Evolutionary conservation across 2,888 invertebrate species (phyloP).

Genomic region (Amphipoea lucens): DNA sequence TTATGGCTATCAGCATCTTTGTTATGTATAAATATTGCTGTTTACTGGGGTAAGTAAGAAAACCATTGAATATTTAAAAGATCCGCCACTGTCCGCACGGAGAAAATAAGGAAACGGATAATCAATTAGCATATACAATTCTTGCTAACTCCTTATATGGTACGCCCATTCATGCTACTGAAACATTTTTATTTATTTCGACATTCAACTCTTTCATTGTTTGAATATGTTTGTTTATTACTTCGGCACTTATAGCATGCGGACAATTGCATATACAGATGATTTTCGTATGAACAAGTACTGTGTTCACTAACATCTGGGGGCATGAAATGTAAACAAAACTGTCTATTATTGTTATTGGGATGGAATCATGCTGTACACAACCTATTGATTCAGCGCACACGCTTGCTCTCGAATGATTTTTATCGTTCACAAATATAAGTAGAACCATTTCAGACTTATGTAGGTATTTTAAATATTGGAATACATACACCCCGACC

Average conservation of each 20-base stretch:
- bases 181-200: constrained; percentile 49
- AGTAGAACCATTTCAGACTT: not conserved
- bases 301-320: constrained; percentile 26
- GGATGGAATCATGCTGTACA: constrained; percentile 18
- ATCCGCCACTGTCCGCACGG: not conserved
- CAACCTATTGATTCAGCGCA: constrained; percentile 19
- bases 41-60: constrained; percentile 4
- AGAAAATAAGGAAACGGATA: constrained; percentile 43
- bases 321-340: constrained; percentile 60
- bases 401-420: not conserved
- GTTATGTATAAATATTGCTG: constrained; percentile 13
- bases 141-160: constrained; percentile 18
- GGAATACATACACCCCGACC: not conserved
- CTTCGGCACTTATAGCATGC: constrained; percentile 35
- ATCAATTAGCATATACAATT: constrained; percentile 21
- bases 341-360: constrained; percentile 16
- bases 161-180: constrained; percentile 15
- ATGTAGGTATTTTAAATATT: not conserved
- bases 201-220: constrained; percentile 39
- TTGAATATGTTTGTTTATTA: constrained; percentile 43
- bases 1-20: constrained; percentile 19
- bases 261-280: constrained; percentile 34
- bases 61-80: constrained; percentile 22
- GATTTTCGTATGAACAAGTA: constrained; percentile 48
- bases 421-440: not conserved